Evolutionary conservation across 2,113 vertebrate genomes (phyloP), one percentile per base, ranked within the genome.

Genomic region (Cephalopholis sonnerati): DNA sequence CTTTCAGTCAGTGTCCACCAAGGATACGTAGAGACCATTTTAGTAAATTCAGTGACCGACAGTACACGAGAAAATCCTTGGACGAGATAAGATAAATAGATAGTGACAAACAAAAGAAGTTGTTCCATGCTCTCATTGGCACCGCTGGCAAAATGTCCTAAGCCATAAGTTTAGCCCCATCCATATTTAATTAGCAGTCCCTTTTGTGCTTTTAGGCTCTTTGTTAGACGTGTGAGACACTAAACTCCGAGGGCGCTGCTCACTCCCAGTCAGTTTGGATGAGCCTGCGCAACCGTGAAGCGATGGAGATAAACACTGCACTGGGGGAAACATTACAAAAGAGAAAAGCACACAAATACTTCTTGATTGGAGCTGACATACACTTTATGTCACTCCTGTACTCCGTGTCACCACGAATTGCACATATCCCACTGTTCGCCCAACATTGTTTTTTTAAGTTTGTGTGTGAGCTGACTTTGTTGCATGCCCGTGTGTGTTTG

Each of bases 161-260:
- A 81, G 70, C 75, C 77, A 80, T 64, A 81, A 65, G 41, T 87
- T 78, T 77, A 65, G n/a, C 53, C 50, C 11, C 76, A 85, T 81
- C 55, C 73, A 89, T 87, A 85, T 88, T 89, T 90, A 85, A 91
- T 86, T 71, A 82, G 54, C 13, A 27, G 41, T 24, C 51, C 27
- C 66, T 81, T 83, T 84, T 78, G 76, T 84, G 86, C 76, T 79
- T 84, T 89, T 70, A 59, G 74, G 62, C 74, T 12, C 64, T 72
- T 53, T 74, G 79, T 76, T 71, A 44, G 69, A 76, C 44, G 24
- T 83, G 71, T 63, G 61, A 72, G 57, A 16, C 16, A n/a, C 20
- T 81, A 70, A 77, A 87, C 70, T 83, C 71, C 7, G 62, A 82
- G 64, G 79, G 39, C 20, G 16, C 79, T 51, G 82, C 79, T 87